Evolutionary conservation across 2,888 invertebrate genomes (phyloP).

Genomic region (Podabrus alpinus): DNA sequence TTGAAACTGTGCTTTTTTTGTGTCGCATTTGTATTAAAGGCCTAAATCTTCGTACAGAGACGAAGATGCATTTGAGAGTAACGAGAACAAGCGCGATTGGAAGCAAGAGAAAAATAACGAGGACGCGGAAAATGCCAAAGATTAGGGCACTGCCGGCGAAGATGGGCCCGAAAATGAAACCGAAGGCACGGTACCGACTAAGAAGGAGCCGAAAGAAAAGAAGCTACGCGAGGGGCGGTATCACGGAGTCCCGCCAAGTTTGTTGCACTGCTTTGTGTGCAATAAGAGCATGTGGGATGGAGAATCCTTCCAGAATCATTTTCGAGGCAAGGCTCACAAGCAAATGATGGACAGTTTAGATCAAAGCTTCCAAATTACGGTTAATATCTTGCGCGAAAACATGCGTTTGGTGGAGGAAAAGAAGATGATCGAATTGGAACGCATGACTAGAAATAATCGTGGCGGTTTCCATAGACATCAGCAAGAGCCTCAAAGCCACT

Average conservation of each 20-base stretch:
- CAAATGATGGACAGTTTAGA: constrained; percentile 78
- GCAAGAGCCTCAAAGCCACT: constrained; percentile 63
- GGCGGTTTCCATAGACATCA: constrained; percentile 59
- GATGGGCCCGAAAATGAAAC: constrained; percentile 41
- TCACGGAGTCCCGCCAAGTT: constrained; percentile 65
- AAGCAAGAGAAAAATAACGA: constrained; percentile 50
- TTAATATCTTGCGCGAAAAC: constrained; percentile 79
- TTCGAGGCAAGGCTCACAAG: constrained; percentile 73
- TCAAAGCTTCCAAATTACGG: constrained; percentile 74
- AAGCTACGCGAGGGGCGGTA: constrained; percentile 57
- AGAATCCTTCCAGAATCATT: constrained; percentile 77
- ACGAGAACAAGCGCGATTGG: constrained; percentile 47
- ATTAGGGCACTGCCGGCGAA: constrained; percentile 39
- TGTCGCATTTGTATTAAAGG: neutral
- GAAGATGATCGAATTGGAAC: constrained; percentile 65
- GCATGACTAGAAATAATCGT: constrained; percentile 77
- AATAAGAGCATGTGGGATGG: constrained; percentile 82
- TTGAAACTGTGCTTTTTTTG: neutral
- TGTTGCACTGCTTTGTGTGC: constrained; percentile 82
- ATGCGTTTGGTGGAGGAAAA: constrained; percentile 76
- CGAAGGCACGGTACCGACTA: constrained; percentile 30
- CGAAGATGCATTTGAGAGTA: constrained; percentile 24
- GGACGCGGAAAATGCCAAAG: constrained; percentile 49
- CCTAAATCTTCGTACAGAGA: constrained; percentile 22
- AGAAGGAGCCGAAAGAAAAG: constrained; percentile 42